Evolutionary conservation across 2,797 vertebrate genomes (phyloP).

Genomic region (Halcyon leucocephala): DNA sequence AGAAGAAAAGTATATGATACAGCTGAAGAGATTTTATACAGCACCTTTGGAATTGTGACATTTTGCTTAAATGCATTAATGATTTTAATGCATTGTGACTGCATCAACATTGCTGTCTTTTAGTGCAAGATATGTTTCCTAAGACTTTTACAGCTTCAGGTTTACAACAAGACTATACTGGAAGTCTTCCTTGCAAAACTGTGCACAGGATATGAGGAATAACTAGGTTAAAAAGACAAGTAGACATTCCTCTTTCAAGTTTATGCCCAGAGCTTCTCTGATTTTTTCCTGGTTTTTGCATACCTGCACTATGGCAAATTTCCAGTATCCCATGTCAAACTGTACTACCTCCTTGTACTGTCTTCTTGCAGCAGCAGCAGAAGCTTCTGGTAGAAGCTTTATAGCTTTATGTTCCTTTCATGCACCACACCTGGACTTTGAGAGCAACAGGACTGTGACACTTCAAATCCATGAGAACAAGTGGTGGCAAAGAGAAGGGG

Average conservation of each 20-base stretch:
- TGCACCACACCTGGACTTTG: not conserved
- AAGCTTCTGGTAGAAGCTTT: not conserved
- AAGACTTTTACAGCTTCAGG: not conserved
- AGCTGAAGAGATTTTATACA: not conserved
- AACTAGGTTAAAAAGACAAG: not conserved
- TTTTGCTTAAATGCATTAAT: conserved; percentile 13
- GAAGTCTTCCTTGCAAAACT: not conserved
- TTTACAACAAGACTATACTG: not conserved
- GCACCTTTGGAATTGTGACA: not conserved
- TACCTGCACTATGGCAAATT: not conserved
- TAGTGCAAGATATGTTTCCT: not conserved
- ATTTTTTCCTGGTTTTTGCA: not conserved
- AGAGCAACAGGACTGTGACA: not conserved
- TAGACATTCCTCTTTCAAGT: not conserved
- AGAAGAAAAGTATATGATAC: not conserved
- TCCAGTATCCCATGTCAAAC: not conserved
- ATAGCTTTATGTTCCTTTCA: not conserved
- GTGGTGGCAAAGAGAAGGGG: not conserved
- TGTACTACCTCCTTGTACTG: not conserved
- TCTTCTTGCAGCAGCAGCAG: not conserved
- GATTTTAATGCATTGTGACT: not conserved
- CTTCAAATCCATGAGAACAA: not conserved
- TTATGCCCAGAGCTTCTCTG: not conserved
- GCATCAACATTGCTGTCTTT: not conserved
- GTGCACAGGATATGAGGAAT: not conserved